Percentiles rank a stretch among this genome's conserved stretches.
Conservation (phyloP, 2,797 vertebrate genomes). For the Gymnothorax reevesii region DNA sequence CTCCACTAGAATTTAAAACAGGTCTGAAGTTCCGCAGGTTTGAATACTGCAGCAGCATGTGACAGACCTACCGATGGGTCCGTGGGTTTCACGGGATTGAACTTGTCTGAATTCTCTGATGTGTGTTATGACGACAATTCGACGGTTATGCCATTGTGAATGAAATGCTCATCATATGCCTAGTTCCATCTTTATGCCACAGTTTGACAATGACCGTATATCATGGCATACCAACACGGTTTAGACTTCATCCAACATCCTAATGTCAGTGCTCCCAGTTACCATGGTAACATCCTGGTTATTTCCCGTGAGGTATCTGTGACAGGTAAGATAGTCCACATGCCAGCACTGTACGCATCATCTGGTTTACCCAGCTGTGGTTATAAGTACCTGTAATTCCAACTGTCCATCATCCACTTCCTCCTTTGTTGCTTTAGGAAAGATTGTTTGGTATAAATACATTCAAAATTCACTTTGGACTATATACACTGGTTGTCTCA, state of each 20-base stretch:
- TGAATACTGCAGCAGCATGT: no score
- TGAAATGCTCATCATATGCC: not conserved
- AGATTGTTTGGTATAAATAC: not conserved
- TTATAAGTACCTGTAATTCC: not conserved
- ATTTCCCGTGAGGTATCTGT: not conserved
- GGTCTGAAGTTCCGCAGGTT: no score
- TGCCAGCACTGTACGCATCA: not conserved
- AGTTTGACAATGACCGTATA: not conserved
- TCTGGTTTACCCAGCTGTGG: not conserved
- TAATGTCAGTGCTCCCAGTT: not conserved
- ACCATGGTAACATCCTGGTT: not conserved
- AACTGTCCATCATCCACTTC: not conserved
- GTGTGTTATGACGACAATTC: not conserved
- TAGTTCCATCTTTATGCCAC: not conserved
- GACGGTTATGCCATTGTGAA: not conserved
- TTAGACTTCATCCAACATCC: not conserved
- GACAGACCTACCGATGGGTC: no score
- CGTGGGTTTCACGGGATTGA: not conserved
- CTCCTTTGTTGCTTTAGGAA: not conserved
- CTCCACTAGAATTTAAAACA: no score
- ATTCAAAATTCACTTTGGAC: constrained; percentile 5
- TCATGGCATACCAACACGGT: not conserved
- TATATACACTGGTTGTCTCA: not conserved
- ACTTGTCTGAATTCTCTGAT: not conserved
- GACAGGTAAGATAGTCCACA: not conserved